phyloP scores from a whole-genome alignment of 1,140 invertebrate species.

The Artemia franciscana region DNA sequence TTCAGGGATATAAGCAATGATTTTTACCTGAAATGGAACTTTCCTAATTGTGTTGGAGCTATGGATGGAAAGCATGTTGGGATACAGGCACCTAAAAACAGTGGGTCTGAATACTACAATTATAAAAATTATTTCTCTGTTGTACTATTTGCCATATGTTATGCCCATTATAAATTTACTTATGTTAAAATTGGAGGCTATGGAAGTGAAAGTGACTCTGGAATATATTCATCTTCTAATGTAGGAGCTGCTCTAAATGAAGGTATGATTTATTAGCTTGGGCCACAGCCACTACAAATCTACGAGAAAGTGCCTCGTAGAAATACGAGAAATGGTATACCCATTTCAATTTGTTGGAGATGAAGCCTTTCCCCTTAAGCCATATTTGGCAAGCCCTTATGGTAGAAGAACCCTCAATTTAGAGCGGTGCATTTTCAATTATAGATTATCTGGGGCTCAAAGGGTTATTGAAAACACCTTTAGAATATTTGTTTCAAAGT shows the following conservation, averaged over 20 bases:
- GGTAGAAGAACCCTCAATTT: constrained; percentile 13
- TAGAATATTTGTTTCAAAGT: constrained; percentile 5
- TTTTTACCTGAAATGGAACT: constrained; percentile 13
- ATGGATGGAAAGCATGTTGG: constrained; percentile 14
- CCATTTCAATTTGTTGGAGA: constrained; percentile 22
- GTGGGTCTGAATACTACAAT: constrained; percentile 11
- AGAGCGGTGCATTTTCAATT: constrained; percentile 14
- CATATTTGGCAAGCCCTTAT: constrained; percentile 23
- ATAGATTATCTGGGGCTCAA: constrained; percentile 7
- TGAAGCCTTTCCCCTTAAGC: constrained; percentile 21
- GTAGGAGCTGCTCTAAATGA: constrained; percentile 1
- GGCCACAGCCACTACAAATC: constrained; percentile 4
- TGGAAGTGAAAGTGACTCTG: background rate
- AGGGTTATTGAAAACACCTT: constrained; percentile 8
- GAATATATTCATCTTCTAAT: background rate
- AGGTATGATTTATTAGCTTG: constrained; percentile 13
- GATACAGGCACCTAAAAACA: constrained; percentile 12
- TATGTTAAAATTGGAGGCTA: constrained; percentile 11
- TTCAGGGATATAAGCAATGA: constrained; percentile 10
- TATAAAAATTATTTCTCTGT: constrained; percentile 12
- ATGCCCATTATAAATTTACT: constrained; percentile 13
- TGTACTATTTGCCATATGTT: constrained; percentile 10
- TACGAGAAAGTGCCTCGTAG: constrained; percentile 12
- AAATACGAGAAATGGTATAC: no score
- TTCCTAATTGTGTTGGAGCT: constrained; percentile 14